Evolutionary conservation across 2,888 invertebrate species (phyloP).

Genomic region (Zaprionus bogoriensis): DNA sequence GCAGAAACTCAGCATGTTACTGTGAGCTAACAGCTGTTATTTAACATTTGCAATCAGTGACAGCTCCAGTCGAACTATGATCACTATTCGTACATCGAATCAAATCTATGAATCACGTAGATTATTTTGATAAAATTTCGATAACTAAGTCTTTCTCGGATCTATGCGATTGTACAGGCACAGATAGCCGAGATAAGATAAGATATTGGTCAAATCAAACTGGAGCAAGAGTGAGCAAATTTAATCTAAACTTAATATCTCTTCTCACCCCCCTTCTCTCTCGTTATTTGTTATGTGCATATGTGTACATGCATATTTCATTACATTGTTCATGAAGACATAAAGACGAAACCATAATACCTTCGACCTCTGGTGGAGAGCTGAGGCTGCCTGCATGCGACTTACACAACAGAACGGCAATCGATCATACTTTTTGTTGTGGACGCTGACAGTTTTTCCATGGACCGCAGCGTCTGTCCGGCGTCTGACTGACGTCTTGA

Average conservation of each 20-base stretch:
- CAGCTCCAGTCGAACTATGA: neutral
- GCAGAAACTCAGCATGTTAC: neutral
- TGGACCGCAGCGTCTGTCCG: conserved; percentile 8
- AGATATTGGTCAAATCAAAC: too few species aligned
- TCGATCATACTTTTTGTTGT: conserved; percentile 49
- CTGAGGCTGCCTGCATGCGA: conserved; percentile 3
- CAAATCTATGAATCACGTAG: too few species aligned
- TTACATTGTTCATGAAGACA: neutral
- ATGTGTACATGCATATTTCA: neutral
- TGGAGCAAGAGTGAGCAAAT: too few species aligned
- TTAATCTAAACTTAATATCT: too few species aligned
- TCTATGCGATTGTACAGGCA: too few species aligned
- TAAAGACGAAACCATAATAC: conserved; percentile 7
- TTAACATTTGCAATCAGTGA: neutral
- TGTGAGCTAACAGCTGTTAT: neutral
- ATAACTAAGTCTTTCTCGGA: too few species aligned
- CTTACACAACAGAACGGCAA: conserved; percentile 31
- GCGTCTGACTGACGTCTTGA: conserved; percentile 8
- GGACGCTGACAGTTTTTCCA: conserved; percentile 45
- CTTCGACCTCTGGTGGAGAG: neutral
- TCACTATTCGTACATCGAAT: neutral
- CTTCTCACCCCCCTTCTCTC: too few species aligned
- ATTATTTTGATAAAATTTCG: too few species aligned
- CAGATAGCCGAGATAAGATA: too few species aligned
- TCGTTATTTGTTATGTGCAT: too few species aligned